Percentiles rank a stretch among this genome's conserved stretches.
Conservation (phyloP, 92 coral and sea anemone genomes). For the Muricea muricata region DNA sequence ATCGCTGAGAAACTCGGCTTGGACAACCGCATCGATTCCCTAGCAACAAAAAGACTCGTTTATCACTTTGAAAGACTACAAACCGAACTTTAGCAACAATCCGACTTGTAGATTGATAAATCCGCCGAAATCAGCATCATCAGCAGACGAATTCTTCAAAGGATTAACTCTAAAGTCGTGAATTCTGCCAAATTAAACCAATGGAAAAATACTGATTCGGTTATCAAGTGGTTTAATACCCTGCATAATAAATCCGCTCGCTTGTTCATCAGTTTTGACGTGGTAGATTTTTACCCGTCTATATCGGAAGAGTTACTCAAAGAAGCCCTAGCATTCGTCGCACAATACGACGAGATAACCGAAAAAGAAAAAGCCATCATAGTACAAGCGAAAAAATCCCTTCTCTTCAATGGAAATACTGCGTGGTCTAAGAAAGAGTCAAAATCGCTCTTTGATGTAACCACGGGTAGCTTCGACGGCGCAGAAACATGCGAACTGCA, state of each 20-base stretch:
- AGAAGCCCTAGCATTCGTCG: constrained; percentile 25
- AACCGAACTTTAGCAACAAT: neutral
- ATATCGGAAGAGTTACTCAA: constrained; percentile 19
- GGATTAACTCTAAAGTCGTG: constrained; percentile 25
- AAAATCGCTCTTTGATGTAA: constrained; percentile 23
- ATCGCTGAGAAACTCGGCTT: too few species aligned
- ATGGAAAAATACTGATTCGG: constrained; percentile 28
- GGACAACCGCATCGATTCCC: too few species aligned
- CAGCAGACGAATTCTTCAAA: constrained; percentile 6
- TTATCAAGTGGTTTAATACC: constrained; percentile 25
- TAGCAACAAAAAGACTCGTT: neutral
- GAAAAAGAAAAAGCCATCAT: constrained; percentile 22
- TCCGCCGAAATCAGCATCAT: constrained; percentile 2
- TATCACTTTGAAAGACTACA: neutral
- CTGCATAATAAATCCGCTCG: constrained; percentile 33
- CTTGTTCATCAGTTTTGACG: constrained; percentile 27
- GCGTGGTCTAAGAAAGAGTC: constrained; percentile 31
- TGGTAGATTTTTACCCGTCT: constrained; percentile 40
- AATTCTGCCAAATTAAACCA: constrained; percentile 8
- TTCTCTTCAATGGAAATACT: constrained; percentile 2
- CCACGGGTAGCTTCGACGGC: constrained; percentile 44
- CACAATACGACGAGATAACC: neutral
- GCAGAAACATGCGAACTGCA: constrained; percentile 15
- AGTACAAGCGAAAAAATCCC: constrained; percentile 24
- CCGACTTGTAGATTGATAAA: neutral